Conservation (phyloP, 2,113 vertebrate species). For the Lagopus muta region DNA sequence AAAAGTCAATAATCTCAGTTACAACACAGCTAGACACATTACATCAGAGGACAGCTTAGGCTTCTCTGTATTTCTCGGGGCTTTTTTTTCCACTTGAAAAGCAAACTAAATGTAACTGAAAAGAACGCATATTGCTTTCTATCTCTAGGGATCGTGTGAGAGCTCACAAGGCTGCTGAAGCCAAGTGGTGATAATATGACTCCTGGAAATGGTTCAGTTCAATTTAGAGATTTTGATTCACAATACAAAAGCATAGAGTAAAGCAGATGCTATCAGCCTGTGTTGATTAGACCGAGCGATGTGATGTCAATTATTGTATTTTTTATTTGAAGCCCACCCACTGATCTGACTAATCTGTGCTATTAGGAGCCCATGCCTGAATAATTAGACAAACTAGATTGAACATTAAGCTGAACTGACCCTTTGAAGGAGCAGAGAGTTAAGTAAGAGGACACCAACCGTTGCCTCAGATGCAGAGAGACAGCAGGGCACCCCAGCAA, state of each 20-base stretch:
- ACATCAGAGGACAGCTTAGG: background rate
- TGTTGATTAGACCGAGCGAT: background rate
- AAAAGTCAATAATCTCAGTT: background rate
- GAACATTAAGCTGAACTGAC: background rate
- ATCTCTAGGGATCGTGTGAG: background rate
- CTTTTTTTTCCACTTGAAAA: background rate
- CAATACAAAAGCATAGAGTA: background rate
- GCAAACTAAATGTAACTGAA: constrained; percentile 8
- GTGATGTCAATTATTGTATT: constrained; percentile 28
- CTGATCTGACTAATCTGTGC: background rate
- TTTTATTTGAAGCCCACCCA: background rate
- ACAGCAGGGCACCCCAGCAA: background rate
- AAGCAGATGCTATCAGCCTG: background rate
- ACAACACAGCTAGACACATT: background rate
- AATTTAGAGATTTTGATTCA: constrained; percentile 32
- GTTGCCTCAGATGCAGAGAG: background rate
- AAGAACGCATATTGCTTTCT: background rate
- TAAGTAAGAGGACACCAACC: background rate
- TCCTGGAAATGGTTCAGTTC: constrained; percentile 21
- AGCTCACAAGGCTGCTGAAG: background rate
- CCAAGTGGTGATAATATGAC: background rate
- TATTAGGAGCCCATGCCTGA: background rate
- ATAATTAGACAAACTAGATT: background rate
- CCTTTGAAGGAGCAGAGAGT: background rate
- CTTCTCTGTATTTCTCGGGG: background rate